Evolutionary conservation across 2,113 vertebrate genomes (phyloP), one percentile per base, ranked within the genome.

Genomic region (Labeo catla): DNA sequence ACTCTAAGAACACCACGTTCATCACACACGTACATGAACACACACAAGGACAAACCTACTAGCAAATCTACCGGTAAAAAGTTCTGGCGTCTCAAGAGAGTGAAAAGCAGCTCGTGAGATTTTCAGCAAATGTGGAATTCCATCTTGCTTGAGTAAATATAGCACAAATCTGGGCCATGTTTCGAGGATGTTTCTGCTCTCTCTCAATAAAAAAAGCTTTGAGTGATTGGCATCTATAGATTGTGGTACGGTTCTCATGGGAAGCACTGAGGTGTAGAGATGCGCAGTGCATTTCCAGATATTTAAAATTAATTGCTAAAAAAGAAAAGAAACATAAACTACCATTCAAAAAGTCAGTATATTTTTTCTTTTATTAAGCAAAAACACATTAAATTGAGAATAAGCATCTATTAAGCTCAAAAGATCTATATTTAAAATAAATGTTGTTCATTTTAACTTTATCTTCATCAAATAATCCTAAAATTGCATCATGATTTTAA

Each of bases 151-250:
- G 47, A 52, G 65, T 52, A 83, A 83, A 83, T 83, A 70, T 54
- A 83, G 81, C 47, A 70, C 47, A 70, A 66, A 83, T 70, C 81
- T 70, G 65, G 81, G 61, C 81, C 61, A 68, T 52, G 23, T 54
- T 82, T 50, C 8, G 11, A 68, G 23, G 47, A 83, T 70, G 65
- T 36, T 83, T 83, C 63, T 83, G 45, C 45, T 83, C 9, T 83
- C 63, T 70, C 23, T 6, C 6, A 21, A 47, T 50, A 28, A 28
- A 52, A 70, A 36, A 45, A 70, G 47, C 43, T 83, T 68, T 0
- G 23, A 83, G 61, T 52, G 47, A 83, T 52, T 70, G 45, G 16
- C 10, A 34, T 52, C 47, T 83, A 21, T 16, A 70, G 45, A 52
- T 39, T 81, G 21, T 16, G 21, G 6, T 45, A 45, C 13, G 23